These are phyloP conservation scores for Leptothorax acervorum DNA, from an alignment of 2,888 invertebrate genomes.

Conservation along the genomic window DNA sequence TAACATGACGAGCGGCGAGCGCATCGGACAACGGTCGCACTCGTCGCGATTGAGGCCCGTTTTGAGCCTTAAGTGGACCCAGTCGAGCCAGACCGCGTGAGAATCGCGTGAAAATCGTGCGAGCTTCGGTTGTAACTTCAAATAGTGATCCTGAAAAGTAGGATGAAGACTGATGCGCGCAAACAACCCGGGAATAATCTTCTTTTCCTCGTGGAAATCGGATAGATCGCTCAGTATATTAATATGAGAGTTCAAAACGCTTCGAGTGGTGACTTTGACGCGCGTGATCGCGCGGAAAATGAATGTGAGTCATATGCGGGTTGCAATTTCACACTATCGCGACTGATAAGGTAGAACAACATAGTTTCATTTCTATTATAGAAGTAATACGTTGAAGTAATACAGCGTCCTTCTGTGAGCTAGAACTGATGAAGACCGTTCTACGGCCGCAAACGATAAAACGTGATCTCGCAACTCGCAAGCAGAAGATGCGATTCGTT, in stretches of 20 bases:
- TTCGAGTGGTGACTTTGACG: neutral
- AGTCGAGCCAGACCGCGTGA: neutral
- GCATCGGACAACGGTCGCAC: neutral
- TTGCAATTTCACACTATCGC: neutral
- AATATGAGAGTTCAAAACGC: neutral
- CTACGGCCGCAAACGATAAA: neutral
- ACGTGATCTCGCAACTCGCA: too few species aligned
- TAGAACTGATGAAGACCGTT: neutral
- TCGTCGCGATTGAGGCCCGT: conserved; percentile 2
- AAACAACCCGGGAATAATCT: neutral
- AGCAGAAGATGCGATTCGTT: neutral
- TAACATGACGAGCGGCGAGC: conserved; percentile 26
- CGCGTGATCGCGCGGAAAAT: neutral
- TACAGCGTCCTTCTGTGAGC: neutral
- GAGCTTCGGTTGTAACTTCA: neutral
- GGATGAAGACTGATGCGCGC: neutral
- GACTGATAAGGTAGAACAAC: neutral
- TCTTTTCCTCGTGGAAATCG: neutral
- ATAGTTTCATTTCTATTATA: neutral
- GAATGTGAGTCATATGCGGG: neutral
- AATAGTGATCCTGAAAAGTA: neutral
- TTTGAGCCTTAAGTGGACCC: neutral
- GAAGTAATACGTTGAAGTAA: neutral
- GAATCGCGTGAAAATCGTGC: neutral
- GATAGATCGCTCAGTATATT: neutral